Base-by-base conservation (phyloP, 1,140 invertebrate species). In the Nautilus pompilius region DNA sequence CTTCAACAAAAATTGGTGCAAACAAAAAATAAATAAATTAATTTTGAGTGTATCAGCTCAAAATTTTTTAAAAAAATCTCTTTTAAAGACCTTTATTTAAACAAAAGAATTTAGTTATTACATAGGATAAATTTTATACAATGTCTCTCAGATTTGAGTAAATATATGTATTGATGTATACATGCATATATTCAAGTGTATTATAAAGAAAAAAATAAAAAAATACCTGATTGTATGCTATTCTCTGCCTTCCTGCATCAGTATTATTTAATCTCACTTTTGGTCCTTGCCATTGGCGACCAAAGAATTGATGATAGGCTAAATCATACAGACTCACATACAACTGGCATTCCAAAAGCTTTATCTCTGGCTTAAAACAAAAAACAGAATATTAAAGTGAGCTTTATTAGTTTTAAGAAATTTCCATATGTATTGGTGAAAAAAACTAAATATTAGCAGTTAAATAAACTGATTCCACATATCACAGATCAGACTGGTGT, bases 211-310 rank as follows among this genome's bases (percentile, higher is more conserved):
- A 58, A 29, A 59, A 22, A n/a, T 6, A 15, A 15, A 45, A 26
- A 55, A 29, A 58, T 72, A 81, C 80, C 73, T 80, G 75, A 41
- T 76, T 77, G 36, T 77, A 76, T 29, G 67, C 65, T 17, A 76
- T 60, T 34, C 72, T 78, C 48, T 68, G 63, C 49, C 66, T 67
- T 10, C 59, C 61, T n/a, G 63, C 71, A 49, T 60, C 68, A 17
- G 70, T 45, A 17, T 62, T 68, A 24, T 48, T 62, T 6, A 63
- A 56, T 36, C 68, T 63, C 29, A 71, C 41, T 15, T 58, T 53
- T 17, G 80, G 79, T 30, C 81, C 78, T 15, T 64, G 30, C 81
- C 81, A 83, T 60, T 80, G 77, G 24, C 75, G 62, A 5, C 81
- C 81, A 72, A 77, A 81, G 68, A 82, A 83, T 57, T 74, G 72